Evolutionary conservation across 2,888 invertebrate species (phyloP).

Genomic region (Himalopsyche kuldschensis): DNA sequence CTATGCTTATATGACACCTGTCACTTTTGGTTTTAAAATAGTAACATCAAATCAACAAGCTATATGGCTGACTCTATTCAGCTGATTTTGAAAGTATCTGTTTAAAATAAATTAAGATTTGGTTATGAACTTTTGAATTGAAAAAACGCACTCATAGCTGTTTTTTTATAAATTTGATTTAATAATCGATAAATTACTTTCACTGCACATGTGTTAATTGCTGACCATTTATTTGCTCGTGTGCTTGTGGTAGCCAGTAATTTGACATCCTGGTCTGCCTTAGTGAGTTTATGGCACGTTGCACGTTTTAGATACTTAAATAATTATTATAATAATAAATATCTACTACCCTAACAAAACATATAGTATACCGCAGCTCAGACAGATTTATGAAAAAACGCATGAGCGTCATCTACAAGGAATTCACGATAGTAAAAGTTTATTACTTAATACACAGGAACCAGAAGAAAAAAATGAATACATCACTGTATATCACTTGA

Average conservation of each 20-base stretch:
- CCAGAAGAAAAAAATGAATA: too few species aligned
- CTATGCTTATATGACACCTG: neutral
- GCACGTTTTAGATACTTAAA: conserved; percentile 32
- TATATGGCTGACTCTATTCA: too few species aligned
- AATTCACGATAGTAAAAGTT: too few species aligned
- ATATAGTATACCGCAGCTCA: neutral
- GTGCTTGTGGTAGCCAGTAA: conserved; percentile 36
- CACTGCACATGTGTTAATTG: conserved; percentile 29
- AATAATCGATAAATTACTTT: neutral
- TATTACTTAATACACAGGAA: too few species aligned
- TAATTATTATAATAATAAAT: neutral
- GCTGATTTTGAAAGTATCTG: too few species aligned
- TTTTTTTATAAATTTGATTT: neutral
- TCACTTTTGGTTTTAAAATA: neutral
- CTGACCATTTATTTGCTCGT: conserved; percentile 30
- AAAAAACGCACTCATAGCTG: neutral
- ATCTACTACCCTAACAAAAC: neutral
- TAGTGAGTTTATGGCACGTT: conserved; percentile 36
- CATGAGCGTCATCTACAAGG: neutral
- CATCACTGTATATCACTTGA: too few species aligned
- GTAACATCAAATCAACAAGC: neutral
- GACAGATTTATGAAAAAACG: neutral
- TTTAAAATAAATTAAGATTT: too few species aligned
- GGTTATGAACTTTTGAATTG: neutral
- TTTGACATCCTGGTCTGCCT: conserved; percentile 36